Conservation (phyloP, 2,797 vertebrate species). For the Uromys caudimaculatus region DNA sequence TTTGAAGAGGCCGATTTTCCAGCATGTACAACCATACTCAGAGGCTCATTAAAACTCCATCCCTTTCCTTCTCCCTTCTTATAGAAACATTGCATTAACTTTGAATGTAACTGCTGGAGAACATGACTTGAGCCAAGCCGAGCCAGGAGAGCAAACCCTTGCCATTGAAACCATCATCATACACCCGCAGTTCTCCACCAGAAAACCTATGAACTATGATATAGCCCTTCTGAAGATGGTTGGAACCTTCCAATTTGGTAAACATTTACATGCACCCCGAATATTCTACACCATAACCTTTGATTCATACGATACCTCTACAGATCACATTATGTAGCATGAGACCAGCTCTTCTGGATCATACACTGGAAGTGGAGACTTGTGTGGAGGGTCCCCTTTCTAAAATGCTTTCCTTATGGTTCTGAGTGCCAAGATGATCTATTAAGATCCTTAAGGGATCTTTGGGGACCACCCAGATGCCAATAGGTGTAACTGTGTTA, state of each 20-base stretch:
- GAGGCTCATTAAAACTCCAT: background rate
- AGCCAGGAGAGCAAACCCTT: conserved; percentile 89
- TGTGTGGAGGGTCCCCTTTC: background rate
- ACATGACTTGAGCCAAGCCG: conserved; percentile 81
- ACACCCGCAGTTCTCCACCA: conserved; percentile 90
- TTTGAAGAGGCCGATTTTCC: conserved; percentile 35
- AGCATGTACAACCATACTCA: background rate
- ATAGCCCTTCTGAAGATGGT: conserved; percentile 91
- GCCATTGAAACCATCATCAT: conserved; percentile 85
- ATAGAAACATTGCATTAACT: conserved; percentile 70
- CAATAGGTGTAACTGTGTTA: background rate
- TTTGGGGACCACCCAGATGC: background rate
- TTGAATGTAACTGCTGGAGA: conserved; percentile 86
- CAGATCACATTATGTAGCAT: background rate
- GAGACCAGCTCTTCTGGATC: background rate
- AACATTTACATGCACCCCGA: conserved; percentile 46
- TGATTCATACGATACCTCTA: background rate
- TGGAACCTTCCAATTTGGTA: conserved; percentile 90
- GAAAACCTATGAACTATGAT: conserved; percentile 91
- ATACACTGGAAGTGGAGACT: background rate
- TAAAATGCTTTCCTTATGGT: background rate
- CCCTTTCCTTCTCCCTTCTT: conserved; percentile 1
- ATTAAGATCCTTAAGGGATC: background rate
- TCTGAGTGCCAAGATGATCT: background rate
- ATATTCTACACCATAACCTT: background rate